phyloP scores from a whole-genome alignment of 2,113 vertebrate species.

The Tympanuchus pallidicinctus region DNA sequence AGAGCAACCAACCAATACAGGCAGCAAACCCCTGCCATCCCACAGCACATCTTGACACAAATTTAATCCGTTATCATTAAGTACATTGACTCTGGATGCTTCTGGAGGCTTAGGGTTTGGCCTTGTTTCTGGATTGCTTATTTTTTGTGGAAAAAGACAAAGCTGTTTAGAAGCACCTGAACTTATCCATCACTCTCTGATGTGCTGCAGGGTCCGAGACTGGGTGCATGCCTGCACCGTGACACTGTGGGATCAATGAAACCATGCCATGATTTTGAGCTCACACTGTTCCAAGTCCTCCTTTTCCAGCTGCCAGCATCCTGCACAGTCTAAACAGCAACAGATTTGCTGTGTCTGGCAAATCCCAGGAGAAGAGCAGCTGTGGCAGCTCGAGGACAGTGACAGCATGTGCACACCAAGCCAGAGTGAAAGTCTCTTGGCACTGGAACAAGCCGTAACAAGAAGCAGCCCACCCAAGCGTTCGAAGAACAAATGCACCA shows the following conservation, averaged over 20 bases:
- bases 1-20: not conserved
- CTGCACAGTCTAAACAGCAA: not conserved
- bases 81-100: not conserved
- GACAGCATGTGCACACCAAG: not conserved
- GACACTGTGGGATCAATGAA: not conserved
- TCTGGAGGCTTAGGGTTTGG: not conserved
- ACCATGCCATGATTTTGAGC: fast-evolving
- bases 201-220: fast-evolving
- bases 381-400: conserved; percentile 10
- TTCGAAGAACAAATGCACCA: conserved; percentile 60
- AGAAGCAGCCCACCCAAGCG: conserved; percentile 44
- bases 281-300: fast-evolving
- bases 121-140: not conserved
- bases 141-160: not conserved
- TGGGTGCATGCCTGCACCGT: fast-evolving
- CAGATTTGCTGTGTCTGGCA: conserved; percentile 6
- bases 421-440: conserved; percentile 39
- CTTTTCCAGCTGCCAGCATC: not conserved
- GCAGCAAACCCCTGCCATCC: not conserved
- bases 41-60: fast-evolving
- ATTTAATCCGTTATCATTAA: not conserved
- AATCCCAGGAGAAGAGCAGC: not conserved
- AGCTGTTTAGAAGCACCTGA: not conserved
- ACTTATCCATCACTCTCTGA: not conserved
- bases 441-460: conserved; percentile 23